Evolutionary conservation across 2,888 invertebrate species (phyloP), one percentile per base, ranked within the genome.

Genomic region (Stenodera caucasica): DNA sequence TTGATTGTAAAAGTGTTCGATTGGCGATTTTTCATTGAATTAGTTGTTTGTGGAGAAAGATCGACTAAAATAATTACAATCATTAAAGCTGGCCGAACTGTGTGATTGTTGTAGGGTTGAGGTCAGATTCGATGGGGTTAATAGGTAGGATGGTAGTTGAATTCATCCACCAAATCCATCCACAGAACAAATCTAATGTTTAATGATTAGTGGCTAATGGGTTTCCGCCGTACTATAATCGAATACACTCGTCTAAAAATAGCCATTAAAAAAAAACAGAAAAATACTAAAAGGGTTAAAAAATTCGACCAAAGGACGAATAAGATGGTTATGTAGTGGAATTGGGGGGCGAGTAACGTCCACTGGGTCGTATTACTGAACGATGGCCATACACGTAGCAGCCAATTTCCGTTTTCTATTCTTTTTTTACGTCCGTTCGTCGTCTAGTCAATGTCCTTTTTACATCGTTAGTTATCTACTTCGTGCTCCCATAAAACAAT

Each of bases 361-460:
- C 68, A 67, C 52, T 55, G 64, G 66, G 59, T 67, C 70, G 70
- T 70, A 71, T 71, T 70, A 63, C 64, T 63, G 66, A 63, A 67
- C 62, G 68, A 72, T 70, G 67, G 67, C 69, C 66, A 69, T 71
- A 71, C 73, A 73, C 72, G 72, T 73, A 72, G 72, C 69, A 68
- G 66, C 71, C 72, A 73, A 73, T 73, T 73, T 73, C 73, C 73
- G 72, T 64, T 65, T 70, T 70, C 69, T 67, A 70, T 72, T 72
- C 72, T 72, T 70, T 70, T 69, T 72, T 69, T 63, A 67, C 68
- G 68, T 72, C 71, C 71, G 61, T 71, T 70, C 70, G 69, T 62
- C 66, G 67, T 67, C 65, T 55, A 60, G 55, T 64, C 65, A 59
- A 64, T 63, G 12, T 21, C 15, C 63, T 66, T 68, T 64, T 63